Evolutionary conservation across 2,113 vertebrate genomes (phyloP).

Genomic region (Oreochromis aureus): DNA sequence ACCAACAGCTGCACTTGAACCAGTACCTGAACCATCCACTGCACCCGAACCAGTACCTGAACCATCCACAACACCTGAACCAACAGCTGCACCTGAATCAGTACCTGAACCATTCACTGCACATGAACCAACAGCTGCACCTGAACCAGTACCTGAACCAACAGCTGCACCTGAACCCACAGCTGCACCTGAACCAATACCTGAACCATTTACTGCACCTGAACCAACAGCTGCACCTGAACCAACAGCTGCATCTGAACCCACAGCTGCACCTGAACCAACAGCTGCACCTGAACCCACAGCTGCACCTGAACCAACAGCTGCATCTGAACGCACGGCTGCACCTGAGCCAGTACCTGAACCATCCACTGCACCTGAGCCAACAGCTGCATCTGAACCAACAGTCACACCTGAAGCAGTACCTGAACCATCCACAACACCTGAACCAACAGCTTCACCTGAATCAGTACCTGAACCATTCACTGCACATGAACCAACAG

Average conservation of each 20-base stretch:
- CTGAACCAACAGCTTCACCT: fast-evolving
- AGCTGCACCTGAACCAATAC: fast-evolving
- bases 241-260: fast-evolving
- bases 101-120: fast-evolving
- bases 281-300: fast-evolving
- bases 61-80: fast-evolving
- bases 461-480: fast-evolving
- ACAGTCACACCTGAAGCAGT: fast-evolving
- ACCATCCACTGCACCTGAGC: fast-evolving
- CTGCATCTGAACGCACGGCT: fast-evolving
- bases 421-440: too few relatives aligned
- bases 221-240: neutral
- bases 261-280: fast-evolving
- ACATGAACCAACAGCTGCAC: fast-evolving
- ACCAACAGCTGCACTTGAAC: fast-evolving
- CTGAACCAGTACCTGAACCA: fast-evolving
- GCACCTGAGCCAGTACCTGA: fast-evolving
- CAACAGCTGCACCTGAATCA: neutral
- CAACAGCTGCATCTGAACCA: fast-evolving
- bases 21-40: fast-evolving
- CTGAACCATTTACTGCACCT: fast-evolving
- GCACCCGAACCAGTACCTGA: fast-evolving
- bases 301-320: fast-evolving
- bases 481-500: fast-evolving
- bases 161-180: fast-evolving